Evolutionary conservation across 2,888 invertebrate species (phyloP).

Genomic region (Meandrusa payeni): DNA sequence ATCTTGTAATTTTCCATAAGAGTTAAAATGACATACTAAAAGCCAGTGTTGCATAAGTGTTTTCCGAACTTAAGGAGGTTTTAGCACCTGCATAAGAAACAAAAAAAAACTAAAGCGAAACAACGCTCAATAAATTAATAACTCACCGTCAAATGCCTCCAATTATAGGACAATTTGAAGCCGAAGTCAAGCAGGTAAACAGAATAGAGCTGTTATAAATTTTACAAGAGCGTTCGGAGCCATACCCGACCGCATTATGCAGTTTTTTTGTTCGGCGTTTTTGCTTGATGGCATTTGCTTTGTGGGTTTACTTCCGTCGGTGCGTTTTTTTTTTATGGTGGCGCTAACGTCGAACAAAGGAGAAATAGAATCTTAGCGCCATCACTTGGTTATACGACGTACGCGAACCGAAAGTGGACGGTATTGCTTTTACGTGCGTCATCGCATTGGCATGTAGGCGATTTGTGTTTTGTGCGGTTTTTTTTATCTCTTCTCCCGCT

Average conservation of each 20-base stretch:
- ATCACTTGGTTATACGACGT: conserved; percentile 34
- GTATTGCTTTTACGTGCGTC: conserved; percentile 35
- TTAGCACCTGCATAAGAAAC: conserved; percentile 76
- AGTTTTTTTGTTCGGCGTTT: conserved; percentile 66
- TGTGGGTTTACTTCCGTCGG: conserved; percentile 76
- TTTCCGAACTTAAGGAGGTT: conserved; percentile 43
- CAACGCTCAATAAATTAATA: conserved; percentile 77
- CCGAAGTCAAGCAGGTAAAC: conserved; percentile 75
- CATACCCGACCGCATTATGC: conserved; percentile 71
- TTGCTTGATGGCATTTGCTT: conserved; percentile 73
- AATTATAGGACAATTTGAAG: conserved; percentile 73
- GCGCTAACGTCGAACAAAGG: conserved; percentile 72
- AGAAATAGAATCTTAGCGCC: conserved; percentile 56
- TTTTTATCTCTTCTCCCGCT: conserved; percentile 21
- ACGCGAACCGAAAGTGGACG: conserved; percentile 27
- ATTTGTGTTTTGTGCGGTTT: conserved; percentile 25
- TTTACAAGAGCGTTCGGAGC: conserved; percentile 70
- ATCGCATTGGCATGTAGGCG: conserved; percentile 34
- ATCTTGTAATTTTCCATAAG: conserved; percentile 9
- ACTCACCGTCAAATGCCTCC: conserved; percentile 76
- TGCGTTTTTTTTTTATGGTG: conserved; percentile 68
- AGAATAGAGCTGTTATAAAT: conserved; percentile 80
- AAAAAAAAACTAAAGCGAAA: conserved; percentile 61
- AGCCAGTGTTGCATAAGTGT: conserved; percentile 24
- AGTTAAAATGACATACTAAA: conserved; percentile 16